Evolutionary conservation across 2,888 invertebrate genomes (phyloP), one percentile per base, ranked within the genome.

Genomic region (Mantis religiosa): DNA sequence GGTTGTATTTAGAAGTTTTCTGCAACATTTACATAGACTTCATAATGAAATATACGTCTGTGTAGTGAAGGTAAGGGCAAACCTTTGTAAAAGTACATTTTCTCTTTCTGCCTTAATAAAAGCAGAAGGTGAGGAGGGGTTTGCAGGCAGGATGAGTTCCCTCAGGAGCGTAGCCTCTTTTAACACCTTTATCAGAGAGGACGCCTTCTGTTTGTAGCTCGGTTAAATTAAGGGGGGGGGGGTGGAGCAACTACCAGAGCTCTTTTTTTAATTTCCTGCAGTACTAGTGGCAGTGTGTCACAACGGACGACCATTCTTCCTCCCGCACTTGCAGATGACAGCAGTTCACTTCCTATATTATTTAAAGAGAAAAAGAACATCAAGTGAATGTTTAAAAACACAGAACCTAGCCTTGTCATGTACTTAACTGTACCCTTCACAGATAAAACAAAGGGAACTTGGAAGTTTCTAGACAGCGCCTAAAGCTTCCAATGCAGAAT

Each of bases 281-380:
- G 71, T 81, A 86, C 27, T 28, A 81, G 71, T 30, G 28, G 54
- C 54, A 71, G 54, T 71, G 15, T 86, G 86, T 81, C 86, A 81
- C 25, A 30, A 41, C 28, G n/a, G 81, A 28, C 81, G 28, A 86
- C 28, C 71, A 71, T 86, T 82, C 87, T 82, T 82, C 82, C 9
- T 82, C 34, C 82, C n/a, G 27, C 82, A 87, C 87, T 87, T 87
- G 87, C 87, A 87, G 82, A 82, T 87, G 87, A 87, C 87, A 87
- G 87, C 28, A 87, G 25, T 71, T 71, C n/a, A 15, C 25, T 34
- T 82, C 27, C 28, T 84, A 30, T 34, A 84, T 84, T 84, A 84
- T 84, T 86, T 86, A 28, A 8, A 71, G 25, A 25, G 54, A 28
- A 28, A 85, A 71, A 86, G 54, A 41, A n/a, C 15, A n/a, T 71